A percentile compares a stretch with the other conserved stretches of the same genome.
Evolutionary conservation across 2,113 vertebrate species (phyloP).

Genomic region (Tiliqua scincoides): DNA sequence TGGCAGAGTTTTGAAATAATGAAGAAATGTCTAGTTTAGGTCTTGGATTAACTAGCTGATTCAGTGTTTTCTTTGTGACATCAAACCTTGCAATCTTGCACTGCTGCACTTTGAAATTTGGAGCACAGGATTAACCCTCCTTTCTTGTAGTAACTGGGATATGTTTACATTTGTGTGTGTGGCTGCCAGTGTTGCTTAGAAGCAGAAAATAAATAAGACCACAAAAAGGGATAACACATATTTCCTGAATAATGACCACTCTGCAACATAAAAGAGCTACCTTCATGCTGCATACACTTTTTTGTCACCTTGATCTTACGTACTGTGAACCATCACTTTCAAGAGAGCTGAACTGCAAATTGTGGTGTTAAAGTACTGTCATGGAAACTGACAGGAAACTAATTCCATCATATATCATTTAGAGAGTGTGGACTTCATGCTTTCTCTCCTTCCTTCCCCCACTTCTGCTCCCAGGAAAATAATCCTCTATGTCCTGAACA

Average conservation of each 20-base stretch:
- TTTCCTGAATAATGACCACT: slow-evolving; percentile 13
- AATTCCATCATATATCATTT: slow-evolving; percentile 55
- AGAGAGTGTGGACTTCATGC: slow-evolving; percentile 29
- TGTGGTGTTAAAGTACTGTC: slow-evolving; percentile 61
- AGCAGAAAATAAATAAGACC: slow-evolving; percentile 4
- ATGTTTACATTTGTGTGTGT: neutral
- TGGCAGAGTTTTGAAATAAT: neutral
- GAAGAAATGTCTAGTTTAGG: neutral
- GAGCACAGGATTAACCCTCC: neutral
- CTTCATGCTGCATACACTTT: neutral
- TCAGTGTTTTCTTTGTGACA: neutral
- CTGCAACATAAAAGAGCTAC: slow-evolving; percentile 38
- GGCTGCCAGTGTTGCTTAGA: neutral
- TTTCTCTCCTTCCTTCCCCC: neutral
- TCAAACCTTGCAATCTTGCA: neutral
- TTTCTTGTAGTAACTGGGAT: slow-evolving; percentile 10
- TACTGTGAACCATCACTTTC: slow-evolving; percentile 39
- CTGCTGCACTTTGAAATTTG: slow-evolving; percentile 21
- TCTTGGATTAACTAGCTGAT: slow-evolving; percentile 10
- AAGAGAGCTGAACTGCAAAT: slow-evolving; percentile 44
- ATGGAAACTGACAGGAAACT: slow-evolving; percentile 59
- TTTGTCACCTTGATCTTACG: slow-evolving; percentile 35
- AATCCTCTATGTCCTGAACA: slow-evolving; percentile 51
- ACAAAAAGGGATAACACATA: neutral
- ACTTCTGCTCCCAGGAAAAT: slow-evolving; percentile 34